Evolutionary conservation across 2,888 invertebrate genomes (phyloP), one percentile per base, ranked within the genome.

Genomic region (Hedya salicella): DNA sequence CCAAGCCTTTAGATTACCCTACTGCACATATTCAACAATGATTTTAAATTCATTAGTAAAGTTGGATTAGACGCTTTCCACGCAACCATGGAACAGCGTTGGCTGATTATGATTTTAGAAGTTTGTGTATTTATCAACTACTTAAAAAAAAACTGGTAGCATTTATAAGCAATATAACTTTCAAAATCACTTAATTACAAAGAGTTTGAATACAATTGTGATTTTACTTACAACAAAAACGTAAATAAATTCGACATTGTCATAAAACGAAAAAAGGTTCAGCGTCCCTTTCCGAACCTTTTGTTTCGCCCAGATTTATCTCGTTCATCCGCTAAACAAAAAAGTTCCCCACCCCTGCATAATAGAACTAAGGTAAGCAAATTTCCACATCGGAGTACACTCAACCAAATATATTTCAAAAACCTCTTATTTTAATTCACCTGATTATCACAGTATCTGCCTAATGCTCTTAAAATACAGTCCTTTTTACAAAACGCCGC

Each of bases 361-460:
- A 78, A 79, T 78, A 77, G 77, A 80, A 83, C 83, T 82, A 82
- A 80, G 76, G 76, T 75, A 79, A 78, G 78, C 84, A 83, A 86
- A 86, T 84, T 84, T 81, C 79, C 81, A 80, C 79, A 81, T 82
- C 78, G 77, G 79, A 82, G 82, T 77, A 81, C 79, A 81, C 80
- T 81, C 78, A 74, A 81, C 79, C 73, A 78, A 87, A 44, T 17
- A 5, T 30, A 57, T 6, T 32, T 17, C 16, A 17, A n/a, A n/a
- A 32, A 46, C 32, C 44, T 57, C 44, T 32, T 32, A 44, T 32
- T 30, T 44, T 30, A 32, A 8, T 17, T 5, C 42, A 30, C 16
- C 17, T 6, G 5, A 44, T 13, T 16, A 54, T 42, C 30, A 16
- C 1, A 57, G 46, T 32, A 17, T 32, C 44, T n/a, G 17, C 19